Evolutionary conservation across 2,888 invertebrate species (phyloP).

Genomic region (Erebia epiphron): DNA sequence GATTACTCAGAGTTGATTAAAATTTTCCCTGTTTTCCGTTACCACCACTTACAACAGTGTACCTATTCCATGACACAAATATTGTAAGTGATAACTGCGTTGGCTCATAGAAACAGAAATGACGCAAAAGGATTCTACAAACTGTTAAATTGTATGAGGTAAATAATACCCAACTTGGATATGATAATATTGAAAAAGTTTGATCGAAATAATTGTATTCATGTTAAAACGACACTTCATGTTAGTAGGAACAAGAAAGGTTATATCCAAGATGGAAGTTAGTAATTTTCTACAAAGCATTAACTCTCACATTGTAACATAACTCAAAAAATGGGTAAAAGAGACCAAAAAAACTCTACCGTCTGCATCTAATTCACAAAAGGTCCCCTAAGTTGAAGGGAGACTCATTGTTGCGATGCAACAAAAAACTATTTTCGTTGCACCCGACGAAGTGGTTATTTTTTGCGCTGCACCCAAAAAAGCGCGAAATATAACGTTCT

Average conservation of each 20-base stretch:
- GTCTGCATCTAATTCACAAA: constrained; percentile 56
- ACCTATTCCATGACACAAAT: not conserved
- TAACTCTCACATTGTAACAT: not conserved
- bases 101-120: not conserved
- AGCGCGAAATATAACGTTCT: constrained; percentile 56
- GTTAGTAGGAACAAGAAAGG: not conserved
- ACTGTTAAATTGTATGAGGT: not conserved
- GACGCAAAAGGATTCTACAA: not conserved
- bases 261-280: not conserved
- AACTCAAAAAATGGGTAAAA: constrained; percentile 33
- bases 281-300: not conserved
- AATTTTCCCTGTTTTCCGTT: not conserved
- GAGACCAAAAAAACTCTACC: constrained; percentile 37
- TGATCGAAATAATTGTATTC: not conserved
- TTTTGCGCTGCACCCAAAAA: constrained; percentile 56
- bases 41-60: not conserved
- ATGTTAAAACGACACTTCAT: not conserved
- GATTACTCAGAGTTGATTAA: not conserved
- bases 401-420: constrained; percentile 65
- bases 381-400: constrained; percentile 60
- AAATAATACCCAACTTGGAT: not conserved
- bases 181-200: not conserved
- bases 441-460: constrained; percentile 46
- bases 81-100: not conserved
- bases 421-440: constrained; percentile 54